Base-by-base conservation (phyloP, 1,140 invertebrate genomes). In the Tetranychus cinnabarinus region DNA sequence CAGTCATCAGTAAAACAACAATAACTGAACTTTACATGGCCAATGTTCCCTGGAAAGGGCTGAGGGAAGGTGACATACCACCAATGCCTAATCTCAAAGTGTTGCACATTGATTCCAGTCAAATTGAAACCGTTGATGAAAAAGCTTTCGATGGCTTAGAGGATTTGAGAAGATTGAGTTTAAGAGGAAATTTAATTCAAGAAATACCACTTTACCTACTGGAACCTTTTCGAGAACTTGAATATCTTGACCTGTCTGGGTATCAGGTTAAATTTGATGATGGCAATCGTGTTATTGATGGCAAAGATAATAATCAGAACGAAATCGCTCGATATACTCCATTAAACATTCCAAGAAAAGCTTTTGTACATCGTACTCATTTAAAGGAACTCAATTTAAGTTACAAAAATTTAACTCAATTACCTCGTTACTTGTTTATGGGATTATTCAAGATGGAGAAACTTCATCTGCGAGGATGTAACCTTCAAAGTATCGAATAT, bases 11-110 rank as follows among this genome's bases (percentile, higher is more conserved):
- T 46, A 61, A 62, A 35, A 47, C 54, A 39, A 45, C n/a, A 37
- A 56, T 64, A 15, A 35, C 8, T 12, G 36, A 45, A 8, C 39
- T 64, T n/a, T 57, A 59, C 46, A 37, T 64, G 13, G 39, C 37
- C 6, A 39, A 39, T 13, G 23, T 62, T 31, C 10, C 35, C 45
- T 46, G 59, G 33, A 48, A 10, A n/a, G 3, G 0, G 8, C 37
- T 64, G 1, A 5, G 6, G 12, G 34, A 47, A 2, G 48, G 55
- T 56, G 57, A 62, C 33, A 33, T 64, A 48, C 63, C 63, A 23
- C 48, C 57, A 34, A 64, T 64, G 63, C 63, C 63, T 33, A 54
- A 64, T 48, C 39, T 64, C 7, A 15, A 55, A 34, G n/a, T n/a
- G 3, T 42, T 64, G 7, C 42, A 59, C 31, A 42, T 64, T 6